phyloP scores from a whole-genome alignment of 2,888 invertebrate species.

The Stegana nigrithorax region DNA sequence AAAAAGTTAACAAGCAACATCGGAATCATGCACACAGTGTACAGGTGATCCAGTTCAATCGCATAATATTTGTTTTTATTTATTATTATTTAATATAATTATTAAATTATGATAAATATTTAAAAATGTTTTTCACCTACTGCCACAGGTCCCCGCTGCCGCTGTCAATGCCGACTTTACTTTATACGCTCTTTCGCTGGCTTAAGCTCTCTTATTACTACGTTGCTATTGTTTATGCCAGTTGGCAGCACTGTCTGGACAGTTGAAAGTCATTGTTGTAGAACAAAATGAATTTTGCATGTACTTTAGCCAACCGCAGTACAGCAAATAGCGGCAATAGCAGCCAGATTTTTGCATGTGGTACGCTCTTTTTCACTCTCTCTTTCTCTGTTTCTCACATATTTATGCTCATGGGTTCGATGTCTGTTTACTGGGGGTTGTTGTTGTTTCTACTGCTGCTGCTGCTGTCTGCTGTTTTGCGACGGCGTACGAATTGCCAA shows the following conservation, averaged over 20 bases:
- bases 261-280: neutral
- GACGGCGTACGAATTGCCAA: constrained; percentile 1
- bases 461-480: neutral
- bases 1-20: neutral
- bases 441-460: neutral
- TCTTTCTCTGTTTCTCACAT: neutral
- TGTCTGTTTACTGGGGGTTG: neutral
- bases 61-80: neutral
- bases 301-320: constrained; percentile 62
- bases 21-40: neutral
- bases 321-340: neutral
- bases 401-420: neutral
- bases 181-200: neutral
- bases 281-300: constrained; percentile 57
- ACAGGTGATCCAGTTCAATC: neutral
- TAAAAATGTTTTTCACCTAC: constrained; percentile 4
- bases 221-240: constrained; percentile 27
- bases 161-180: neutral
- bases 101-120: constrained; percentile 13
- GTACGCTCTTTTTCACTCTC: neutral
- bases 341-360: neutral
- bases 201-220: neutral
- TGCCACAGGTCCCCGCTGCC: neutral
- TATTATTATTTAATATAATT: constrained; percentile 7
- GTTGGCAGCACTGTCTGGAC: constrained; percentile 1